Evolutionary conservation across 2,797 vertebrate genomes (phyloP).

Genomic region (Zenarchopterus dispar): DNA sequence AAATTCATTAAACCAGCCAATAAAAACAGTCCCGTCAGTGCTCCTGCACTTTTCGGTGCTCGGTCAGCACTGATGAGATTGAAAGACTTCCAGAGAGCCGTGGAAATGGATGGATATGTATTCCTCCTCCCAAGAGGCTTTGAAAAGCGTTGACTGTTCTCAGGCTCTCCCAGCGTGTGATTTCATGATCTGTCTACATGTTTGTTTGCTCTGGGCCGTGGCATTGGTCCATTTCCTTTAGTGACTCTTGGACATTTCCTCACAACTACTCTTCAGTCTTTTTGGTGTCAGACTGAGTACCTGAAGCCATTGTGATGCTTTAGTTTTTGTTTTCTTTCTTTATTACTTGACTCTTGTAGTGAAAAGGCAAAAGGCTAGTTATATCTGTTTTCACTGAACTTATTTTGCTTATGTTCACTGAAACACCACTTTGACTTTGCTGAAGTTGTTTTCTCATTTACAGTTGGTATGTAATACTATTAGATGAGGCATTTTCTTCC

Average conservation of each 20-base stretch:
- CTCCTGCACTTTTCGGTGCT: no score
- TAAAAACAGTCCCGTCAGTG: neutral
- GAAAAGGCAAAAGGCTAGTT: no score
- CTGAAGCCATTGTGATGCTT: no score
- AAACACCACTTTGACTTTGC: no score
- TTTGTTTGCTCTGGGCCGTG: neutral
- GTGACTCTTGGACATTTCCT: neutral
- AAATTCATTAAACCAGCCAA: neutral
- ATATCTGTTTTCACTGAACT: no score
- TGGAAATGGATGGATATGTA: conserved; percentile 4
- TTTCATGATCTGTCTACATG: neutral
- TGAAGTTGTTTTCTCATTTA: neutral
- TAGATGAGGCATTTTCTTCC: neutral
- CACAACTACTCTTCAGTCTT: no score
- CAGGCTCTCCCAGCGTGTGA: neutral
- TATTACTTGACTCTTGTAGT: no score
- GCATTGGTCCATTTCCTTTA: neutral
- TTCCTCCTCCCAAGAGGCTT: neutral
- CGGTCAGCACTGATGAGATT: no score
- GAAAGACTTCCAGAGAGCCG: conserved; percentile 9
- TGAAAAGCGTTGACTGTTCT: conserved; percentile 12
- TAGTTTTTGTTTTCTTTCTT: no score
- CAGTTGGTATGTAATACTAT: neutral
- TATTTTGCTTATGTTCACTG: no score
- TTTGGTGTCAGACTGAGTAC: no score